Conservation (phyloP, 1,140 invertebrate species). For the Lasioglossum albipes region DNA sequence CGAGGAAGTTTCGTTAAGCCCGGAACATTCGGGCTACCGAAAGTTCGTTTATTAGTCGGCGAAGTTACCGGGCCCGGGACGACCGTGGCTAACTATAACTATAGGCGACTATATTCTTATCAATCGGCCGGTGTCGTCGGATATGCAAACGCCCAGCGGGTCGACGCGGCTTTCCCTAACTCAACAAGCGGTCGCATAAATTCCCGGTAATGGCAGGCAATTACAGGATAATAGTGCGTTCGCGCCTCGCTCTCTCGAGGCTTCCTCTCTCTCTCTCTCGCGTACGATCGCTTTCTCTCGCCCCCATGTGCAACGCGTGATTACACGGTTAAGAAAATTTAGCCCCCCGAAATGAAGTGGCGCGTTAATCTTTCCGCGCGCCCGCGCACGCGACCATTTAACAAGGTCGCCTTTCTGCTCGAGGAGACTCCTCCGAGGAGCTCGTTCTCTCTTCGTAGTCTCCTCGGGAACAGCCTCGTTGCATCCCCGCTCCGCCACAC, state of each 20-base stretch:
- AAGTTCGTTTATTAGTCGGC: too few relatives aligned
- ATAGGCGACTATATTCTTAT: neutral
- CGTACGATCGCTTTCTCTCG: neutral
- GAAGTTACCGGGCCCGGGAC: too few relatives aligned
- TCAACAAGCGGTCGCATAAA: conserved; percentile 50
- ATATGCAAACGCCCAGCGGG: conserved; percentile 30
- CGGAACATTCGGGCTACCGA: too few relatives aligned
- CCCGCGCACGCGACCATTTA: neutral
- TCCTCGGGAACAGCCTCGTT: too few relatives aligned
- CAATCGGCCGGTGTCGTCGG: neutral
- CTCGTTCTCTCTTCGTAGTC: too few relatives aligned
- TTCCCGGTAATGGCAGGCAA: conserved; percentile 34
- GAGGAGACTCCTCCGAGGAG: neutral
- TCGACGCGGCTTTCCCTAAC: conserved; percentile 7
- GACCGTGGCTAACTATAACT: too few relatives aligned
- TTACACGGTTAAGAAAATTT: conserved; percentile 22
- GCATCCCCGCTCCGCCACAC: too few relatives aligned
- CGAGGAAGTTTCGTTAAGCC: too few relatives aligned
- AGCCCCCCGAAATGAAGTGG: neutral
- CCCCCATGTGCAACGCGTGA: conserved; percentile 6
- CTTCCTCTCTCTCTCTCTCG: neutral
- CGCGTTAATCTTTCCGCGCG: conserved; percentile 1
- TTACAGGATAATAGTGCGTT: conserved; percentile 39
- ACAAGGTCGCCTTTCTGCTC: neutral
- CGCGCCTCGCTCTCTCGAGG: neutral